Evolutionary conservation across 2,888 invertebrate genomes (phyloP).

Genomic region (Lasiommata megera): DNA sequence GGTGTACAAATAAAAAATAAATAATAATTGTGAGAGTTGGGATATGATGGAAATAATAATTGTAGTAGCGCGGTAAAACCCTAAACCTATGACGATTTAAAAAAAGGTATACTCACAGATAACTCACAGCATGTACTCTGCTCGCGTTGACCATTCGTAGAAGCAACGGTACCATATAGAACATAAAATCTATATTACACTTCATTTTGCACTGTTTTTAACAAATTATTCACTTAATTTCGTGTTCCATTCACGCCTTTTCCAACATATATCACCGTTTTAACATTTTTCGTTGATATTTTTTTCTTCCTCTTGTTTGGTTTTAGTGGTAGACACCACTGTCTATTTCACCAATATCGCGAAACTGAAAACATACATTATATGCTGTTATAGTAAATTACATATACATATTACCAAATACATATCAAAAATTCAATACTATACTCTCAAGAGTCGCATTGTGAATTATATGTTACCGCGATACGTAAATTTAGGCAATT

Average conservation of each 20-base stretch:
- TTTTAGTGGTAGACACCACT: not conserved
- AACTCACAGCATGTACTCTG: constrained; percentile 68
- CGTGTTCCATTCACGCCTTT: constrained; percentile 8
- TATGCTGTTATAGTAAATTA: too few species aligned
- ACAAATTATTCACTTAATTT: constrained; percentile 32
- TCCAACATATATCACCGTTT: constrained; percentile 26
- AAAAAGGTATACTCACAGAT: constrained; percentile 58
- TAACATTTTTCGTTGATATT: constrained; percentile 11
- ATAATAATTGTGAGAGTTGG: too few species aligned
- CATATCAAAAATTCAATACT: too few species aligned
- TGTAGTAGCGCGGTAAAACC: too few species aligned
- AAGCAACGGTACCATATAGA: constrained; percentile 41
- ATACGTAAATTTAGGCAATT: too few species aligned
- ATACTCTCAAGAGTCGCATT: too few species aligned
- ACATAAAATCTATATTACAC: constrained; percentile 36
- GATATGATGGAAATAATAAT: too few species aligned
- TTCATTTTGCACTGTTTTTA: constrained; percentile 41
- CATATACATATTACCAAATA: too few species aligned
- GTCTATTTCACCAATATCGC: not conserved
- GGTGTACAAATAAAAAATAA: too few species aligned
- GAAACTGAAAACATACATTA: not conserved
- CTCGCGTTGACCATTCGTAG: constrained; percentile 45
- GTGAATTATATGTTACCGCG: too few species aligned
- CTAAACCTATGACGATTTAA: too few species aligned
- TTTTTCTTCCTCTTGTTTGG: not conserved